Evolutionary conservation across 1,140 invertebrate genomes (phyloP).

Genomic region (Brachionus rubens): DNA sequence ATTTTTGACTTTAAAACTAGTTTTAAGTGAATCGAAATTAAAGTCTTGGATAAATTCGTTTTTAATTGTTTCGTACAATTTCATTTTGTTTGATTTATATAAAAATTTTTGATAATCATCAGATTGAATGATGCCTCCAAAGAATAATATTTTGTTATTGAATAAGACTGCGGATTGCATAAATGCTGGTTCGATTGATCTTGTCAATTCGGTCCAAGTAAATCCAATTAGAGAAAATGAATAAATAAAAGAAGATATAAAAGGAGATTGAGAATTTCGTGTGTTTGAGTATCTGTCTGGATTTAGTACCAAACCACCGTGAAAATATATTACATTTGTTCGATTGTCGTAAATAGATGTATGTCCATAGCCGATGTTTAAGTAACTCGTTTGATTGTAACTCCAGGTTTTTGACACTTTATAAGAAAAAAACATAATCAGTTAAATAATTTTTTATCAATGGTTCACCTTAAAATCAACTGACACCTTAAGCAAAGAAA

Average conservation of each 20-base stretch:
- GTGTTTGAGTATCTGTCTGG: neutral
- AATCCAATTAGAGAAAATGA: neutral
- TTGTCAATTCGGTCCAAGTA: neutral
- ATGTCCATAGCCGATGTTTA: conserved; percentile 42
- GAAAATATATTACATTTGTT: conserved; percentile 30
- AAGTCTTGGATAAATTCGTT: conserved; percentile 8
- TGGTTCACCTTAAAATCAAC: no score
- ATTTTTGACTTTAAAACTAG: neutral
- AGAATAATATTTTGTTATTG: conserved; percentile 19
- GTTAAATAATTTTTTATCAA: neutral
- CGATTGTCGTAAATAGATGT: neutral
- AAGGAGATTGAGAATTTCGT: neutral
- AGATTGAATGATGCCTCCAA: neutral
- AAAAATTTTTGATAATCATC: conserved; percentile 11
- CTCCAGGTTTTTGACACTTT: neutral
- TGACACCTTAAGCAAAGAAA: neutral
- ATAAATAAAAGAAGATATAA: neutral
- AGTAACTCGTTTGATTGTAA: conserved; percentile 3
- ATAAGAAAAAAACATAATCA: neutral
- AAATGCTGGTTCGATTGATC: neutral
- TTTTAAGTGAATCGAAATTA: neutral
- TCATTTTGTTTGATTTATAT: conserved; percentile 15
- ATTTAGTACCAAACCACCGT: conserved; percentile 17
- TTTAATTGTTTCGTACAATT: neutral
- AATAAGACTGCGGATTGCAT: neutral